Conservation (phyloP, 1,140 invertebrate genomes). For the Pseudoatta argentina region DNA sequence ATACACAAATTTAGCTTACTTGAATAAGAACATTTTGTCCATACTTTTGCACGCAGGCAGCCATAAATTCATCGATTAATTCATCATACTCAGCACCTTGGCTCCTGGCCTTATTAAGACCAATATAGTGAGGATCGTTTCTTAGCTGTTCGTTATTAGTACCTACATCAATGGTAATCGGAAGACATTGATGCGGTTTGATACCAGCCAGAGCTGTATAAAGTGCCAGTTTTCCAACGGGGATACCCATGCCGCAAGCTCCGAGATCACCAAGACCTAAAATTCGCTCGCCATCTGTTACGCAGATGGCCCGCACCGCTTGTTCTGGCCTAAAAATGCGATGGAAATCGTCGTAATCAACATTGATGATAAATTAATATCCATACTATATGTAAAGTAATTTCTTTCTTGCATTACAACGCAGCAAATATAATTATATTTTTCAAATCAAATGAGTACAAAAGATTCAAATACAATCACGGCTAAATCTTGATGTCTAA, state of each 20-base stretch:
- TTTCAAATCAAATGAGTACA: no score
- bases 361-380: not conserved
- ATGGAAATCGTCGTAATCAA: not conserved
- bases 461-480: no score
- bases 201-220: conserved; percentile 98
- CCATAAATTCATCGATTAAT: conserved; percentile 99
- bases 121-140: conserved; percentile 98
- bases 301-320: conserved; percentile 96
- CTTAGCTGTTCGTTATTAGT: conserved; percentile 96
- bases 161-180: conserved; percentile 97
- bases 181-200: conserved; percentile 96
- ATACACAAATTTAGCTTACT: conserved; percentile 80
- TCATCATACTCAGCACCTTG: conserved; percentile 96
- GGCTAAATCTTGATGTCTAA: no score
- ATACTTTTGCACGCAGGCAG: conserved; percentile 96
- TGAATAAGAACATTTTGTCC: conserved; percentile 95
- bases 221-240: conserved; percentile 96
- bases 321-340: conserved; percentile 93
- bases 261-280: conserved; percentile 97
- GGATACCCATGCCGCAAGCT: conserved; percentile 98
- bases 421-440: not conserved
- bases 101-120: conserved; percentile 94
- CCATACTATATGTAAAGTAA: not conserved
- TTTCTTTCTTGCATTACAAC: not conserved
- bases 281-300: conserved; percentile 98